Base-by-base conservation (phyloP, 2,888 invertebrate genomes). In the Parascotia fuliginaria region DNA sequence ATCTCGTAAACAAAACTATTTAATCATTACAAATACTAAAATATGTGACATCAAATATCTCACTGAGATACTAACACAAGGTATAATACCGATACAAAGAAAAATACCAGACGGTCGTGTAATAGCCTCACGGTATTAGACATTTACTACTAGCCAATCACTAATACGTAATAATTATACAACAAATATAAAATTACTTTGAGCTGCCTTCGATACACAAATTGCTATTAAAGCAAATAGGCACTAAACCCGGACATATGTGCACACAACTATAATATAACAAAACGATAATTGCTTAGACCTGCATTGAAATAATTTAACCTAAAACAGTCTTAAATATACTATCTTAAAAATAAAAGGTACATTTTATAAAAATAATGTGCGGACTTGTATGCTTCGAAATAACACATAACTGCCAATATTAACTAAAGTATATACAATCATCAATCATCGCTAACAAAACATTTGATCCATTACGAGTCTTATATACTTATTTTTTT, bases 241-340 rank as follows among this genome's bases (percentile, higher is more conserved):
- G 57, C 53, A 41, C 46, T 51, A 34, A 51, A 42, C 53, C 57
- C 27, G 29, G 36, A 53, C 40, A 51, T 40, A 36, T 42, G 39
- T 45, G 48, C 42, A 45, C 46, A 49, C 39, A 54, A 59, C 61
- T 65, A 48, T 60, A 51, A 6, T 7, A 24, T 39, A 61, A 62
- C 52, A 63, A 55, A 67, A 66, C 68, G 51, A 56, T 55, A 69
- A 59, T 55, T 54, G 52, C 51, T 47, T 61, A 52, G 59, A 75
- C 69, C 79, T 83, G 83, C 84, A 84, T 84, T 85, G 83, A 73
- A 74, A 54, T 62, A 55, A 58, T 70, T 59, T 76, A 79, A 79
- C 63, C 81, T 81, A 85, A 73, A 77, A 84, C 87, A 86, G 87
- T 84, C 85, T 87, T 86, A 84, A 79, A 47, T 72, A 65, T 76